Conservation (phyloP, 2,888 invertebrate genomes). For the Caenorhabditis macrosperma region DNA sequence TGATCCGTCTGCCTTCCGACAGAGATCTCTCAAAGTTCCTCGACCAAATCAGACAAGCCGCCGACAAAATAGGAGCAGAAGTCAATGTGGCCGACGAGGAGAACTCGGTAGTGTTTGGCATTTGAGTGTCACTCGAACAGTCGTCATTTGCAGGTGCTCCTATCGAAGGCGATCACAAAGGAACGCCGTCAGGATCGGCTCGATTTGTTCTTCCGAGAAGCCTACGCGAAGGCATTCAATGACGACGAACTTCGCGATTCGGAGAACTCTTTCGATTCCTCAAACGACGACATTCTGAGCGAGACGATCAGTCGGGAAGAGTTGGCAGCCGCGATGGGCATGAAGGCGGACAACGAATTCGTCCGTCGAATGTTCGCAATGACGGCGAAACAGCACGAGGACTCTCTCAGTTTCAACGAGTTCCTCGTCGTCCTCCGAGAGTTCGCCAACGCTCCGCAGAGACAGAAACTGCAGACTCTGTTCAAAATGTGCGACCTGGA, state of each 20-base stretch:
- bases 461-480: conserved; percentile 86
- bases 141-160: conserved; percentile 14
- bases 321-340: conserved; percentile 94
- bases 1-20: conserved; percentile 87
- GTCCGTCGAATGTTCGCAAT: conserved; percentile 98
- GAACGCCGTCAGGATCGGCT: conserved; percentile 89
- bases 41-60: conserved; percentile 29
- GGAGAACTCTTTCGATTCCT: conserved; percentile 41
- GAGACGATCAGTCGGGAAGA: conserved; percentile 84
- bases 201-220: conserved; percentile 90
- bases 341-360: conserved; percentile 94
- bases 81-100: conserved; percentile 47
- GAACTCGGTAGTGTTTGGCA: conserved; percentile 16
- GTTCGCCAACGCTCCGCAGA: conserved; percentile 67
- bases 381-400: conserved; percentile 86
- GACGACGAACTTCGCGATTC: conserved; percentile 69
- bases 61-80: conserved; percentile 33
- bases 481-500: conserved; percentile 98
- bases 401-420: conserved; percentile 92
- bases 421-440: conserved; percentile 88
- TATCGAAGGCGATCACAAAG: conserved; percentile 50
- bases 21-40: conserved; percentile 57
- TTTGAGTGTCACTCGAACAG: neutral
- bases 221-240: conserved; percentile 66
- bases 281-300: conserved; percentile 69